Base-by-base conservation (phyloP, 1,140 invertebrate genomes). In the Plutomurus gul region DNA sequence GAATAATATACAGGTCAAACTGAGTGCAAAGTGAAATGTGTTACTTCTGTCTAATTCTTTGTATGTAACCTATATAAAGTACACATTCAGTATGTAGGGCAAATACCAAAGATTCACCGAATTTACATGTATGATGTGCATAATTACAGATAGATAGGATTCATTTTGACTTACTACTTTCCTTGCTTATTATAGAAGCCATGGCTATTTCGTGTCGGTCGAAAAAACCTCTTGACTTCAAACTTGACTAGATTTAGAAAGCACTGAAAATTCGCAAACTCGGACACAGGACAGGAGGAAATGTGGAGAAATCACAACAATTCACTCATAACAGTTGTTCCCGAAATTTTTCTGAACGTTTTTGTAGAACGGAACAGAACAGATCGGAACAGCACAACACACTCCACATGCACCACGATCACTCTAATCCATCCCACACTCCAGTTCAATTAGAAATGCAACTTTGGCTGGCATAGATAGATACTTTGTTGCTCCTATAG, bases 161-260 rank as follows among this genome's bases (percentile, higher is more conserved):
- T 0, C 13, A 4, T 16, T 2, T n/a, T 16, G n/a, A 65, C 56
- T 65, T 65, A 65, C 56, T 13, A 30, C 56, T 65, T 65, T 65
- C 56, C 56, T 33, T 65, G 56, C 36, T 65, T 65, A 65, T 18
- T 18, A 65, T 33, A 13, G 56, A 65, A 65, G 56, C 36, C 56
- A 65, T 65, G 56, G 56, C 56, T 65, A 65, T 65, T 65, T 65
- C 56, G 56, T 65, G n/a, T n/a, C n/a, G n/a, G n/a, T 65, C 27
- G 56, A 65, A 65, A 65, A 65, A 65, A 65, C 56, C 56, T 65
- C 13, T 33, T 33, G 56, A 65, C 56, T 65, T 13, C n/a, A 49
- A 33, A 65, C n/a, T 65, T 65, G 56, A 65, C 27, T 30, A 65
- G 36, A 56, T 22, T 51, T 18, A 51, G 25, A 49, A 11, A 18